Percentiles rank a stretch among this genome's conserved stretches.
These are phyloP conservation scores for Apocrypta bakeri DNA, from an alignment of 1,140 invertebrate genomes.

Conservation along the genomic window DNA sequence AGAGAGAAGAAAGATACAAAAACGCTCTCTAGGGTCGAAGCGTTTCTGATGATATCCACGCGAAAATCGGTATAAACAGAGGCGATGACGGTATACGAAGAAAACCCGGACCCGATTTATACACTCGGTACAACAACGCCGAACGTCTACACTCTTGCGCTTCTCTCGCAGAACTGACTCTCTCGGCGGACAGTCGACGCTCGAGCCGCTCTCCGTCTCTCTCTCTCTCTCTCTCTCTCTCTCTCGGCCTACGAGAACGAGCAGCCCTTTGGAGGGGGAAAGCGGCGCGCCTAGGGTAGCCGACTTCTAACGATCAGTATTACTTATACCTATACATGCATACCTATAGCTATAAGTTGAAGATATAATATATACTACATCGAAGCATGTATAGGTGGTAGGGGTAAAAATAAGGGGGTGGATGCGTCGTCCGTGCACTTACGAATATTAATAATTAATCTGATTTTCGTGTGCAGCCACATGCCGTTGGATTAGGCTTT, in stretches of 20 bases:
- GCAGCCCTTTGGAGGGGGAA: not conserved
- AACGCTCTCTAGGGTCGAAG: not conserved
- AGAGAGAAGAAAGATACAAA: not conserved
- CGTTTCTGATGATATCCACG: not conserved
- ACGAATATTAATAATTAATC: not conserved
- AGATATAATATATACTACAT: too few relatives aligned
- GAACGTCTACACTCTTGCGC: conserved; percentile 8
- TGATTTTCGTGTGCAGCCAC: not conserved
- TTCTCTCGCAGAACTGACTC: conserved; percentile 20
- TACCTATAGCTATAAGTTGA: too few relatives aligned
- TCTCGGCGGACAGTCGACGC: not conserved
- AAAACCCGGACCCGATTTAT: not conserved
- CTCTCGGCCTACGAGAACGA: not conserved
- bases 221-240: too few relatives aligned
- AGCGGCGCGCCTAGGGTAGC: not conserved
- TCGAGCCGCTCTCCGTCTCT: not conserved
- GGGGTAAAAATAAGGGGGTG: not conserved
- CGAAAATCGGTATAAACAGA: not conserved
- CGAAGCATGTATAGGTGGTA: not conserved
- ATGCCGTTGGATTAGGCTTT: not conserved
- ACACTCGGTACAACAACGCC: not conserved
- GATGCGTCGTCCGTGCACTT: not conserved
- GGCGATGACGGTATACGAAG: not conserved
- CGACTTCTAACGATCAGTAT: not conserved
- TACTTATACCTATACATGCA: too few relatives aligned